Conservation (phyloP, 2,113 vertebrate genomes). For the Salvelinus fontinalis region DNA sequence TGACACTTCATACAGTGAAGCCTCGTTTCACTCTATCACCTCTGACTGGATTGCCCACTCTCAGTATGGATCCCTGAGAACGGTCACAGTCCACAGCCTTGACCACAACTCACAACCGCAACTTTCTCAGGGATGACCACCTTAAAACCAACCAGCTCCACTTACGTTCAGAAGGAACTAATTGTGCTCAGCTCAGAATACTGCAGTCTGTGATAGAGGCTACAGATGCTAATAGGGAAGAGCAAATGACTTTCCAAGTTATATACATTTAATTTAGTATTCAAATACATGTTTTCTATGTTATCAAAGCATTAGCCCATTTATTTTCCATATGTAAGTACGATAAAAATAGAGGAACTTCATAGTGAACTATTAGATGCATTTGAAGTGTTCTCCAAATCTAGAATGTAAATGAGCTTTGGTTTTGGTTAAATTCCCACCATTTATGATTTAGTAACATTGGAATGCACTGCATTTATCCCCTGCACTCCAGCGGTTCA, state of each 20-base stretch:
- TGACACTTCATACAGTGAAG: not conserved
- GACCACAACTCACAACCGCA: not conserved
- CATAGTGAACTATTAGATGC: not conserved
- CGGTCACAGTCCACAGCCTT: constrained; percentile 3
- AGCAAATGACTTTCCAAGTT: too few species aligned
- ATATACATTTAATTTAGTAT: too few species aligned
- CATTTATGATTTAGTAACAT: not conserved
- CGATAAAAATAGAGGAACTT: too few species aligned
- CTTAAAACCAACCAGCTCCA: too few species aligned
- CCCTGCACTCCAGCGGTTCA: not conserved
- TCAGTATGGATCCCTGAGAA: not conserved
- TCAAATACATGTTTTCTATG: too few species aligned
- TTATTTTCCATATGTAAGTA: too few species aligned
- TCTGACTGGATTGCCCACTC: not conserved
- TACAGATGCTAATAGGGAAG: too few species aligned
- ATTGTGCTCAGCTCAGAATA: too few species aligned
- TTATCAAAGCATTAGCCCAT: too few species aligned
- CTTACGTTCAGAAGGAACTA: too few species aligned
- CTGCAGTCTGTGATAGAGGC: too few species aligned
- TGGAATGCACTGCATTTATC: constrained; percentile 19
- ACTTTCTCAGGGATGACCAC: not conserved
- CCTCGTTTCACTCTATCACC: constrained; percentile 7
- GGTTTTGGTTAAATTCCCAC: constrained; percentile 11
- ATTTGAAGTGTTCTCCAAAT: constrained; percentile 5
- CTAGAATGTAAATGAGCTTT: constrained; percentile 26